Evolutionary conservation across 2,113 vertebrate genomes (phyloP).

Genomic region (Pteropus alecto): DNA sequence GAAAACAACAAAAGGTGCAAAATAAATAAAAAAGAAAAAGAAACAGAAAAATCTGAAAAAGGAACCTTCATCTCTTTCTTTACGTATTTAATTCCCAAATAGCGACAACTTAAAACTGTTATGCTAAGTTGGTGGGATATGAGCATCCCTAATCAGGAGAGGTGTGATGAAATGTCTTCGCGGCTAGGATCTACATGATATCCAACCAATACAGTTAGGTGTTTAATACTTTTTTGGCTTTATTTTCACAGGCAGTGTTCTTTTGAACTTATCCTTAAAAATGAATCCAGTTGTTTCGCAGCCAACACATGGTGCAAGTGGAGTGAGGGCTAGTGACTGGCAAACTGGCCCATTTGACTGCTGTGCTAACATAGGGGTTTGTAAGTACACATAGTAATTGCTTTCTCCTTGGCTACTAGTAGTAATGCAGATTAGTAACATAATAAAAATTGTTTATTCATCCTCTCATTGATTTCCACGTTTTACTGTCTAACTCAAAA

Average conservation of each 20-base stretch:
- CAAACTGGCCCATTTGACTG: slow-evolving; percentile 74
- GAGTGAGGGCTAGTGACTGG: slow-evolving; percentile 68
- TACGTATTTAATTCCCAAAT: neutral
- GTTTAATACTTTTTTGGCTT: neutral
- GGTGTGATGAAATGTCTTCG: neutral
- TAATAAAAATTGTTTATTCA: neutral
- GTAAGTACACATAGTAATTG: slow-evolving; percentile 68
- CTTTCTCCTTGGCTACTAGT: neutral
- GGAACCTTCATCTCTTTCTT: neutral
- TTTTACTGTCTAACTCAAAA: neutral
- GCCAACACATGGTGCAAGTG: slow-evolving; percentile 27
- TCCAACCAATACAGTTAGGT: neutral
- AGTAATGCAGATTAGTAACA: neutral
- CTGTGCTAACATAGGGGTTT: slow-evolving; percentile 73
- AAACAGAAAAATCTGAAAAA: neutral
- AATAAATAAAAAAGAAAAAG: neutral
- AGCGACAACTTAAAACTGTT: neutral
- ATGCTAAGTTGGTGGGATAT: neutral
- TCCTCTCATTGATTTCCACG: neutral
- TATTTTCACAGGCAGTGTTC: neutral
- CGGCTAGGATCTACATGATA: neutral
- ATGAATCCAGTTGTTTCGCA: slow-evolving; percentile 30
- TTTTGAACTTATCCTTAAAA: neutral
- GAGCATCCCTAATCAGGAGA: neutral
- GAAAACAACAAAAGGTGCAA: neutral